Base-by-base conservation (phyloP, 2,888 invertebrate genomes). In the Corythucha ciliata region DNA sequence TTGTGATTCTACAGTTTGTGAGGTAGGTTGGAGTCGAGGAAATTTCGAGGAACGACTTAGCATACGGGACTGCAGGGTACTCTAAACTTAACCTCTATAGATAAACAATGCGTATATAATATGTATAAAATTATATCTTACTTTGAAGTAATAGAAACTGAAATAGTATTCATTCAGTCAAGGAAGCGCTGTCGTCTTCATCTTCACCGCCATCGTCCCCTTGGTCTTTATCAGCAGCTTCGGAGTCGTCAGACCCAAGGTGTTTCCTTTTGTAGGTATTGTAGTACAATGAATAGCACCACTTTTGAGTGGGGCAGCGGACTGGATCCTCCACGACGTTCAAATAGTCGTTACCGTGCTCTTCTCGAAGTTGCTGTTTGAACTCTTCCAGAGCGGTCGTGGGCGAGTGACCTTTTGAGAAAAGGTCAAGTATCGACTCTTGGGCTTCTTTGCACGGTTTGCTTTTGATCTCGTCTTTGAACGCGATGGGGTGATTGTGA, bases 181-280 rank as follows among this genome's bases (percentile, higher is more conserved):
- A 22, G 25, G 48, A 48, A 39, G 27, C 41, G 32, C 48, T 48
- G 14, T 48, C 48, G 32, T 48, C 48, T 18, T 48, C 48, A n/a
- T n/a, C n/a, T n/a, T n/a, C n/a, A 32, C 41, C 48, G n/a, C 32
- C 25, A 26, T 29, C 48, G 41, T 48, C 33, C 16, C 18, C 33
- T 12, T 39, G 40, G 7, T 37, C 27, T 2, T 27, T 27, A 14
- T 48, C 36, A n/a, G 6, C n/a, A 39, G 6, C 16, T 24, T 12
- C 37, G 7, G 14, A 29, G 24, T 50, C 50, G 4, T 47, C 47
- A 18, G 24, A 25, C 20, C 39, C 50, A 21, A 44, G 34, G 26
- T 50, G 42, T 29, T 50, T 41, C 50, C 44, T 29, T 16, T 50
- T 50, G 50, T 50, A 50, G 16, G 44, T 50, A 24, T 50, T 50